Evolutionary conservation across 2,113 vertebrate genomes (phyloP), one percentile per base, ranked within the genome.

Genomic region (Dendrocopos noguchii): DNA sequence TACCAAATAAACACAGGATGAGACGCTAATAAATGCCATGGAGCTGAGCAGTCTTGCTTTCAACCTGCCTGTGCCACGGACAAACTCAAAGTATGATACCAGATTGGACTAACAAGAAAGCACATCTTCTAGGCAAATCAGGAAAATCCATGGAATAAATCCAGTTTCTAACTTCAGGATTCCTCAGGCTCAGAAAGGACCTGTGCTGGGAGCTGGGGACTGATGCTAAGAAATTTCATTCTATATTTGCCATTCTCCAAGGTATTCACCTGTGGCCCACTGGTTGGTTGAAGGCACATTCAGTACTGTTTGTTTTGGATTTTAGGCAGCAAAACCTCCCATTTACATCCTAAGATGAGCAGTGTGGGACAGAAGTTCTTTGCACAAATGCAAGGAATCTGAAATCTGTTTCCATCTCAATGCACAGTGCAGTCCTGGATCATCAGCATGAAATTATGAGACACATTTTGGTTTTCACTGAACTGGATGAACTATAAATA

Each of bases 401-500:
- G 5, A 71, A 78, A 71, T 46, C 24, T 39, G 6, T 81, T 87
- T 84, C 31, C 28, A 72, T 4, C 7, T 25, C 28, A 55, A 34
- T 0, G 1, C 31, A 66, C 12, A 70, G 15, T 2, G 1, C 9
- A 18, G 28, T 36, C 22, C 46, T 22, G 80, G 24, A 86, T 53
- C 16, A 39, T 2, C 24, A 85, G 29, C 10, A 73, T 13, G 9
- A 9, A 15, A n/a, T n/a, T 76, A 19, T 10, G 15, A 21, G 2
- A 64, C 67, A 15, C 71, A 5, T 46, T 91, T 79, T 44, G 6
- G 3, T 42, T 75, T 70, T n/a, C 39, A 70, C 28, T 52, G 22
- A 84, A 77, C 20, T n/a, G 28, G 24, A 46, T 42, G 25, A 70
- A 59, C 27, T 44, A 9, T 25, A 66, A 78, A 55, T 78, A 42